A percentile compares a stretch with the other conserved stretches of the same genome.
These are phyloP conservation scores for Lysandra coridon DNA, from an alignment of 2,888 invertebrate species.

Conservation along the genomic window DNA sequence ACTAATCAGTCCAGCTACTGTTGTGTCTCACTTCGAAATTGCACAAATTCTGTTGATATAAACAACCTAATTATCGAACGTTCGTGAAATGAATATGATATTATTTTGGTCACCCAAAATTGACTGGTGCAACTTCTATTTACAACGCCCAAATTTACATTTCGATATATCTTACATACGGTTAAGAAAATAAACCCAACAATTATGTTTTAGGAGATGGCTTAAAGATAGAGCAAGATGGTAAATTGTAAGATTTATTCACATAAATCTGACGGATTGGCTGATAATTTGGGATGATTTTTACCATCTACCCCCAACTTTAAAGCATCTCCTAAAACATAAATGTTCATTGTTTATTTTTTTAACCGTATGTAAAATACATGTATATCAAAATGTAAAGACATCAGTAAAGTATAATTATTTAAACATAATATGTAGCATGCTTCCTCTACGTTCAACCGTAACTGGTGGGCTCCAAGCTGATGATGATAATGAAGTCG, in stretches of 20 bases:
- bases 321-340: no score
- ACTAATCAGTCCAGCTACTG: slow-evolving; percentile 58
- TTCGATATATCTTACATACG: no score
- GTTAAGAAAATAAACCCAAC: no score
- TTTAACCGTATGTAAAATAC: no score
- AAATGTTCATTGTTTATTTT: no score
- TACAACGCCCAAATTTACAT: no score
- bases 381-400: background rate
- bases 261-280: background rate
- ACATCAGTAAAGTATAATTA: background rate
- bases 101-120: background rate
- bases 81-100: background rate
- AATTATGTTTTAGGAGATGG: no score
- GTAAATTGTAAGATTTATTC: background rate
- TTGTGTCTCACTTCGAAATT: slow-evolving; percentile 2
- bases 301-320: no score
- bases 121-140: no score
- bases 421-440: no score
- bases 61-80: background rate
- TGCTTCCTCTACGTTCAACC: background rate
- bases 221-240: no score
- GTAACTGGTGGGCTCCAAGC: background rate
- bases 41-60: background rate
- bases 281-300: background rate
- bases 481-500: slow-evolving; percentile 19